Percentiles rank a stretch among this genome's conserved stretches.
Evolutionary conservation across 2,113 vertebrate genomes (phyloP).

Genomic region (Cairina moschata): DNA sequence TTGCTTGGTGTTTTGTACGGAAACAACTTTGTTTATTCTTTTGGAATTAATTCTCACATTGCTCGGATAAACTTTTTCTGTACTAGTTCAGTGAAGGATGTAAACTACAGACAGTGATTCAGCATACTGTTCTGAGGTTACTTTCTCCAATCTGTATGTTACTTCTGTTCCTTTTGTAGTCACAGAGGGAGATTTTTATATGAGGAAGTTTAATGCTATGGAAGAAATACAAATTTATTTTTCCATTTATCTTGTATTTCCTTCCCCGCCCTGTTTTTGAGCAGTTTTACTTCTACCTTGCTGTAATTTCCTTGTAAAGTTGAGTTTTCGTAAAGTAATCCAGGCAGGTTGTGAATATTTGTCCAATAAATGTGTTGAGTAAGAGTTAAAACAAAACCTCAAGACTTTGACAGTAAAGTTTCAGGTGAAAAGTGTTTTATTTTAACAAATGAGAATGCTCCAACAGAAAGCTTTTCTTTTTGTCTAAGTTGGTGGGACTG

Average conservation of each 20-base stretch:
- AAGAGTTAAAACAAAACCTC: not conserved
- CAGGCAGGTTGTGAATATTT: not conserved
- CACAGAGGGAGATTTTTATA: not conserved
- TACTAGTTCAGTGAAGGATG: not conserved
- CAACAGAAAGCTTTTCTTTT: not conserved
- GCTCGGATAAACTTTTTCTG: not conserved
- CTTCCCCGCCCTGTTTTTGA: not conserved
- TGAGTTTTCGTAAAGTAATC: not conserved
- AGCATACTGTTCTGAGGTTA: not conserved
- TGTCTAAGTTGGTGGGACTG: not conserved
- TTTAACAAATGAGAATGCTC: not conserved
- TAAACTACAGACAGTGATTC: not conserved
- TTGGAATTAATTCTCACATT: constrained; percentile 1
- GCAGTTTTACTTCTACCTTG: not conserved
- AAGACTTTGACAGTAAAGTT: not conserved
- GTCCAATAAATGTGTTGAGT: not conserved
- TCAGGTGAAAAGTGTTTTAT: not conserved
- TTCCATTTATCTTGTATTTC: not conserved
- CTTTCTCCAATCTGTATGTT: not conserved
- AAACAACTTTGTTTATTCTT: not conserved
- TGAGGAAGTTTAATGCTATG: not conserved
- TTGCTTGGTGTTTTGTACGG: not conserved
- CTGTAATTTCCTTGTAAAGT: not conserved
- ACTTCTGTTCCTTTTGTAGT: not conserved
- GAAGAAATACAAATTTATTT: not conserved